phyloP scores from a whole-genome alignment of 2,113 vertebrate species.

The Caracal caracal region DNA sequence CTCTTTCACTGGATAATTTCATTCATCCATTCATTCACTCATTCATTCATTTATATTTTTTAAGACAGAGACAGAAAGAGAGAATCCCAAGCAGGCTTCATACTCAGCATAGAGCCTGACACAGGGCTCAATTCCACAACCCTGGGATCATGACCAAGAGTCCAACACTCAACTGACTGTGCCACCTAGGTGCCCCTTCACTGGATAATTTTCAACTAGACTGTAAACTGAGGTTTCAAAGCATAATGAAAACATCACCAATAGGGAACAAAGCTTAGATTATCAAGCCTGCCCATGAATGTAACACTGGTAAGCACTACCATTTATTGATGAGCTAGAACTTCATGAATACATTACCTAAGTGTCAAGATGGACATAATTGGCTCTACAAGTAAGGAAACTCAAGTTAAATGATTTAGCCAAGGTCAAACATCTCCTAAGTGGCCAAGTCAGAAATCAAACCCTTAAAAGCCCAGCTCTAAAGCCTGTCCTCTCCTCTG shows the following conservation, averaged over 20 bases:
- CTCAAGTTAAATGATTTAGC: neutral
- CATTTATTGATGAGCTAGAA: neutral
- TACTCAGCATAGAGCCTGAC: no score
- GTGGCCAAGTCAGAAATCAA: neutral
- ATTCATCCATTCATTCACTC: no score
- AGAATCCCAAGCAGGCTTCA: no score
- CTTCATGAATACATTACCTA: neutral
- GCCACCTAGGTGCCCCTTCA: neutral
- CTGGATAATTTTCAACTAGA: neutral
- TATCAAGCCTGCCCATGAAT: neutral
- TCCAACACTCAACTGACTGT: no score
- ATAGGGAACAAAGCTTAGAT: neutral
- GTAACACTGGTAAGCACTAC: neutral
- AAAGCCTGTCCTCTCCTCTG: neutral
- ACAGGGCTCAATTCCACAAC: no score
- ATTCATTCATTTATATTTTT: no score
- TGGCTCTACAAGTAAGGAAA: neutral
- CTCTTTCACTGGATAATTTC: neutral
- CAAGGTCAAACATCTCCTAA: neutral
- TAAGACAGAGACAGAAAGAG: no score
- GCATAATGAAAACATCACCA: neutral
- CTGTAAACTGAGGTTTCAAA: neutral
- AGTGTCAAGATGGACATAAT: neutral
- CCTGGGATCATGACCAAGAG: no score
- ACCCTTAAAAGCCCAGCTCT: neutral